Conservation (phyloP, 2,797 vertebrate species). For the Momotus momota region DNA sequence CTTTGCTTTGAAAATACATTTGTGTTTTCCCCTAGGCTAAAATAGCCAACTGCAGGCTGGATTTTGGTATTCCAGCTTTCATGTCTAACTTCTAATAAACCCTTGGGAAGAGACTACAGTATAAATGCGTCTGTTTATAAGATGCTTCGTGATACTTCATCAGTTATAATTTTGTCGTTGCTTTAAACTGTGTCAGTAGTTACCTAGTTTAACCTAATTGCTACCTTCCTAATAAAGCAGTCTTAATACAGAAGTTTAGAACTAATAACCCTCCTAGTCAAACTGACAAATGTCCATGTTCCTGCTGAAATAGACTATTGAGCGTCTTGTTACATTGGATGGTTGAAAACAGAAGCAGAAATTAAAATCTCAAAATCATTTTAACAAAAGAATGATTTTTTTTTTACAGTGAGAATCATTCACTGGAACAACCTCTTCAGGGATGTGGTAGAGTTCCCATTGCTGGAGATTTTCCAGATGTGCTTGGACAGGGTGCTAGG, state of each 20-base stretch:
- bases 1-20: constrained; percentile 3
- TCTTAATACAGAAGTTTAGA: neutral
- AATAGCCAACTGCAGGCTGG: neutral
- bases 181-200: neutral
- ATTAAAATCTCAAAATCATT: neutral
- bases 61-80: neutral
- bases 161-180: neutral
- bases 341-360: neutral
- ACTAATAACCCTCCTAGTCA: neutral
- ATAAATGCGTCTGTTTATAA: neutral
- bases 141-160: neutral
- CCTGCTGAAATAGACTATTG: neutral
- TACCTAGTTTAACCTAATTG: neutral
- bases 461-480: neutral
- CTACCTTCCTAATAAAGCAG: neutral
- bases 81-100: neutral
- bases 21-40: neutral
- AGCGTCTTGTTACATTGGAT: neutral
- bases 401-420: neutral
- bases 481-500: neutral
- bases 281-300: neutral
- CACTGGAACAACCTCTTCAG: neutral
- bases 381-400: neutral
- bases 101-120: neutral
- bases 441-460: too few species aligned